A percentile compares a stretch with the other conserved stretches of the same genome.
These are phyloP conservation scores for Melanargia galathea DNA, from an alignment of 2,888 invertebrate species.

Conservation along the genomic window DNA sequence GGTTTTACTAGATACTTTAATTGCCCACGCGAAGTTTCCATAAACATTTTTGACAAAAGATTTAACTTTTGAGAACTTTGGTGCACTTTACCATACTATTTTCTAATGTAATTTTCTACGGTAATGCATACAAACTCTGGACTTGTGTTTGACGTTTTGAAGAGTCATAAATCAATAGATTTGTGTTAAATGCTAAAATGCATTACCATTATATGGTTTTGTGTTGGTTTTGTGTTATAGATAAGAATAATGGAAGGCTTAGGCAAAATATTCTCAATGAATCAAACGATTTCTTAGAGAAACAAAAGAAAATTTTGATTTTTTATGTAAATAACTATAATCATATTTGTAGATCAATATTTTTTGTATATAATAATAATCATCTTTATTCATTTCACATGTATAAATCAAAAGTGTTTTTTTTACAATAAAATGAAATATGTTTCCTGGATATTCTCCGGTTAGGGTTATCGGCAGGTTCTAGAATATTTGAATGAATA, in stretches of 20 bases:
- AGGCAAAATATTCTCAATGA: not conserved
- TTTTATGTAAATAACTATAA: not conserved
- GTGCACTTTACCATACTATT: not conserved
- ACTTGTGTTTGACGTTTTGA: constrained; percentile 21
- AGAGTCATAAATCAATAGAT: constrained; percentile 29
- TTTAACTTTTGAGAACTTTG: not conserved
- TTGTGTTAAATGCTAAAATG: constrained; percentile 21
- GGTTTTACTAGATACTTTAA: constrained; percentile 33
- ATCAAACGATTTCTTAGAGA: not conserved
- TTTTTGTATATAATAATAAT: too few species aligned
- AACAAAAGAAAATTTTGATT: not conserved
- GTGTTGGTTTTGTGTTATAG: not conserved
- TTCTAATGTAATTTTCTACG: not conserved
- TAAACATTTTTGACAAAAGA: constrained; percentile 21
- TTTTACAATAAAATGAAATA: not conserved
- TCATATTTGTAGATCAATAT: too few species aligned
- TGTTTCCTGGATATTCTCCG: not conserved
- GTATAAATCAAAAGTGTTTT: too few species aligned
- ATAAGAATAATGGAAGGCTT: constrained; percentile 9
- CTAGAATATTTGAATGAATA: not conserved
- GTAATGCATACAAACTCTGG: constrained; percentile 12
- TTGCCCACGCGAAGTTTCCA: constrained; percentile 18
- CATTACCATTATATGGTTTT: constrained; percentile 15
- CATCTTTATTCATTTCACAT: too few species aligned
- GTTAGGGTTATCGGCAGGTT: not conserved